phyloP scores from a whole-genome alignment of 2,797 vertebrate species.

The Falco concolor region DNA sequence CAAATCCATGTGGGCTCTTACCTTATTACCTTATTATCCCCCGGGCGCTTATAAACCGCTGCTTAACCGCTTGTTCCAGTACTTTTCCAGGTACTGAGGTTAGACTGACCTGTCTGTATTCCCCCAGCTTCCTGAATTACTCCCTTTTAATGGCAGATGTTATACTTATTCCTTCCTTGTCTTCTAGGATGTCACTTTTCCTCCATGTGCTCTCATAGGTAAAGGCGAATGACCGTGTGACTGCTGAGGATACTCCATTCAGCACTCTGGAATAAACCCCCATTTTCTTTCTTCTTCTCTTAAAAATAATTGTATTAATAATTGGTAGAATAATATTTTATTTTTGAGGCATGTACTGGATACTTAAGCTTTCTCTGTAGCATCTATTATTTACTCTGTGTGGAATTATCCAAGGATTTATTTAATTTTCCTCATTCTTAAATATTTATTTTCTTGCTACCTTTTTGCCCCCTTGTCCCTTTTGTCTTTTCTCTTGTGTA shows the following conservation, averaged over 20 bases:
- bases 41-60: background rate
- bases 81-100: background rate
- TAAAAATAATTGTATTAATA: background rate
- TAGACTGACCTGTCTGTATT: background rate
- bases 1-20: background rate
- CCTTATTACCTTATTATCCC: background rate
- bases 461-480: background rate
- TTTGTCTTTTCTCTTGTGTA: background rate
- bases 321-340: background rate
- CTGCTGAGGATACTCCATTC: background rate
- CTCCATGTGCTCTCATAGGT: background rate
- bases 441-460: background rate
- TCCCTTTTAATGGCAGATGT: background rate
- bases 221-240: background rate
- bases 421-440: background rate
- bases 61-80: background rate
- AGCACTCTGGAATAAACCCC: background rate
- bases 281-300: background rate
- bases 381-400: slow-evolving; percentile 6
- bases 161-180: background rate
- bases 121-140: background rate
- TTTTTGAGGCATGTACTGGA: background rate
- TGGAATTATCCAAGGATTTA: background rate
- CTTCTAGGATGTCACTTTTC: background rate
- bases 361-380: background rate